Conservation (phyloP, 2,888 invertebrate species). For the Anoplius nigerrimus region DNA sequence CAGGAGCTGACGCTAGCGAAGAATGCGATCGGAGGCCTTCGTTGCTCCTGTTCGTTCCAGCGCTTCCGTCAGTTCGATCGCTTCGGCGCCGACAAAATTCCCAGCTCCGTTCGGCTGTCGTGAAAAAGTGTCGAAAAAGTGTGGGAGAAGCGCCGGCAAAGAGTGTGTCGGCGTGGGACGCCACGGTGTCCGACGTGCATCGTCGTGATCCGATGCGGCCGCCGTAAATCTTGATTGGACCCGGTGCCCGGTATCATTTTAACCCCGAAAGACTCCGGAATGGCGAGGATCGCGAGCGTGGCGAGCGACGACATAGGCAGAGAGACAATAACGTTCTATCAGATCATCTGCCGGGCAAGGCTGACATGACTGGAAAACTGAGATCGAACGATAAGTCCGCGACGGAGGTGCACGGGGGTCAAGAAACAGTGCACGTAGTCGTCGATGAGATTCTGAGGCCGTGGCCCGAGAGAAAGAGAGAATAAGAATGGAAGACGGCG, state of each 20-base stretch:
- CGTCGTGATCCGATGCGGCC: not conserved
- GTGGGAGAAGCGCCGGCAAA: too few species aligned
- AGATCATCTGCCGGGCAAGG: constrained; percentile 50
- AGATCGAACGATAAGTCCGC: constrained; percentile 56
- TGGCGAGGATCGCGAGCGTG: constrained; percentile 20
- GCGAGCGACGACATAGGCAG: constrained; percentile 31
- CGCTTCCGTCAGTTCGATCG: too few species aligned
- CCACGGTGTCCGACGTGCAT: too few species aligned
- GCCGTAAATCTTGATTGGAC: constrained; percentile 34
- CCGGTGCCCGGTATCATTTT: constrained; percentile 26
- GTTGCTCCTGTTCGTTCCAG: too few species aligned
- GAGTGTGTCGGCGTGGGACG: too few species aligned
- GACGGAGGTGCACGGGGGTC: constrained; percentile 23
- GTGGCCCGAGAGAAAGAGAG: not conserved
- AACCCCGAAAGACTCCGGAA: constrained; percentile 29
- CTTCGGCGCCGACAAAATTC: too few species aligned
- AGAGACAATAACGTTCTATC: constrained; percentile 61
- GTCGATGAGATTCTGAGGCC: not conserved
- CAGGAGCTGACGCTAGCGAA: too few species aligned
- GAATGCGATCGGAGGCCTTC: too few species aligned
- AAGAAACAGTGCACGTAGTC: constrained; percentile 20
- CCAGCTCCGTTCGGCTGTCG: too few species aligned
- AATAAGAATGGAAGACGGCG: not conserved
- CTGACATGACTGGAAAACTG: constrained; percentile 58
- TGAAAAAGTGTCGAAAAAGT: too few species aligned